Evolutionary conservation across 1,140 invertebrate species (phyloP).

Genomic region (Anagrus nilaparvatae): DNA sequence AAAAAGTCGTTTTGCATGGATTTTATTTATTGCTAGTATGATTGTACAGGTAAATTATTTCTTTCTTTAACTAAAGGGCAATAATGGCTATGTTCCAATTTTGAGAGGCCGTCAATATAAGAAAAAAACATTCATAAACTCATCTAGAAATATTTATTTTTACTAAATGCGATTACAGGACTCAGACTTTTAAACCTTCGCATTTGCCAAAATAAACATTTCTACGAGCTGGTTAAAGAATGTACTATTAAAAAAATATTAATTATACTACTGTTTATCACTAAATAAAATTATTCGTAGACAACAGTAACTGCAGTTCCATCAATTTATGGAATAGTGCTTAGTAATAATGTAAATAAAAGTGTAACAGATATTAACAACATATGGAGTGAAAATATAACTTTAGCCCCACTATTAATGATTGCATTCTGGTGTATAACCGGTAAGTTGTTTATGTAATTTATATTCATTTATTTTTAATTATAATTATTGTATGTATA

Average conservation of each 20-base stretch:
- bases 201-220: no score
- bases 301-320: conserved; percentile 45
- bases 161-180: no score
- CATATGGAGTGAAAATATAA: conserved; percentile 44
- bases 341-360: conserved; percentile 38
- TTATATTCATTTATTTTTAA: no score
- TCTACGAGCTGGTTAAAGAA: neutral
- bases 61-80: neutral
- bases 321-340: conserved; percentile 44
- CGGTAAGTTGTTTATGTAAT: conserved; percentile 18
- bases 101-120: no score
- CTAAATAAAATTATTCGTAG: conserved; percentile 13
- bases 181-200: neutral
- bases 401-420: conserved; percentile 44
- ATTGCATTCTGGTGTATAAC: conserved; percentile 39
- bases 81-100: no score
- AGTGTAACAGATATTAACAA: conserved; percentile 35
- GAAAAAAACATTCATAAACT: no score
- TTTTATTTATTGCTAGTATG: conserved; percentile 47
- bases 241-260: neutral
- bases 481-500: no score
- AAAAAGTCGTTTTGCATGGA: conserved; percentile 55
- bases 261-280: neutral
- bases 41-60: conserved; percentile 43
- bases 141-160: no score